Evolutionary conservation across 2,113 vertebrate genomes (phyloP).

Genomic region (Lophura nycthemera): DNA sequence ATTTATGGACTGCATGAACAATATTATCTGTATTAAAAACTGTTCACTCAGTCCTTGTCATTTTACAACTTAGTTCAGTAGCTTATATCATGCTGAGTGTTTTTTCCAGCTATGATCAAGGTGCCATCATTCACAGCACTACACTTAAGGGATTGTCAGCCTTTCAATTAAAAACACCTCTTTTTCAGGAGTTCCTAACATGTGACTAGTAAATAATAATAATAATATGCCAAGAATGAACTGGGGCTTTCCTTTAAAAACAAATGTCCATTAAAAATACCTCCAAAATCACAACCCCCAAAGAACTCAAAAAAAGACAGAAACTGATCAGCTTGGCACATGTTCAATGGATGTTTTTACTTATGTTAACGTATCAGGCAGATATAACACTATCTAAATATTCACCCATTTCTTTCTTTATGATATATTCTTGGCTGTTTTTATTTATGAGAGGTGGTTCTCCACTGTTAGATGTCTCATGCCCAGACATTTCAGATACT

Average conservation of each 20-base stretch:
- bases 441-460: not conserved
- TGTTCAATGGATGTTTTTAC: not conserved
- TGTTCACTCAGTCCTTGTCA: slow-evolving; percentile 81
- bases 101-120: slow-evolving; percentile 53
- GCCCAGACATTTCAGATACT: not conserved
- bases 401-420: not conserved
- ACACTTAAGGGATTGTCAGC: not conserved
- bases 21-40: slow-evolving; percentile 81
- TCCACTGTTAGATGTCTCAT: not conserved
- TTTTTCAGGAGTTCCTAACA: not conserved
- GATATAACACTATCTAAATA: not conserved
- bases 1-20: slow-evolving; percentile 80
- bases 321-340: not conserved
- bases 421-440: not conserved
- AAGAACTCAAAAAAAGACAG: not conserved
- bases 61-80: slow-evolving; percentile 72
- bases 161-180: slow-evolving; percentile 7
- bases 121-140: slow-evolving; percentile 36
- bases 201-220: not conserved
- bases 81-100: not conserved
- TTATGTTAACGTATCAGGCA: not conserved
- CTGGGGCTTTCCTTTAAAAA: not conserved
- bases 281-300: not conserved
- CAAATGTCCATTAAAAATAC: not conserved
- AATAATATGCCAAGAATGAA: not conserved